A percentile compares a stretch with the other conserved stretches of the same genome.
phyloP scores from a whole-genome alignment of 2,888 invertebrate genomes.

The Antheraea assamensis region DNA sequence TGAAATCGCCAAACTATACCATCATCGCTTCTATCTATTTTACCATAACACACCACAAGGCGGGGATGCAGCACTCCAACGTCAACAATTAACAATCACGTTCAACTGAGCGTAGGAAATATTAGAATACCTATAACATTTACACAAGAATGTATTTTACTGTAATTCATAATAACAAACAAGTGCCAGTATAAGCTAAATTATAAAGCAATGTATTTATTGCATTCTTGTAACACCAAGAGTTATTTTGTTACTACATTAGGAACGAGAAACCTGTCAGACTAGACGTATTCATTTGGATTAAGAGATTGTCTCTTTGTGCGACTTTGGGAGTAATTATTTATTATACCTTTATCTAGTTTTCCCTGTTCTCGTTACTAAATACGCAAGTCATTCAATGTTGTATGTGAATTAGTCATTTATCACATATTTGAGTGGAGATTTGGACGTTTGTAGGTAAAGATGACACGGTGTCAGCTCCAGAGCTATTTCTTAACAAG shows the following conservation, averaged over 20 bases:
- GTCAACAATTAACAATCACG: no score
- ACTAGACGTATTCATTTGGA: constrained; percentile 7
- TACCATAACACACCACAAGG: no score
- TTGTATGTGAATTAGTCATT: background rate
- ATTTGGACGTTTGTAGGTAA: background rate
- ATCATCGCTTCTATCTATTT: no score
- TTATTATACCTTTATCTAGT: background rate
- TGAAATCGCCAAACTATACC: no score
- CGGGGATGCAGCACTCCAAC: no score
- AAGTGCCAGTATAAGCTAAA: no score
- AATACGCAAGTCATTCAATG: background rate
- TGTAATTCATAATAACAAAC: no score
- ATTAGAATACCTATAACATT: no score
- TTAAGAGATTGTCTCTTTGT: constrained; percentile 12
- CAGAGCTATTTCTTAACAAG: no score
- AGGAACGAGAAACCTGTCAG: background rate
- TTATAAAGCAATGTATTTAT: background rate
- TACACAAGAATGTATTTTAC: no score
- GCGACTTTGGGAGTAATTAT: constrained; percentile 9
- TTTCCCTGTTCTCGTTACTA: background rate
- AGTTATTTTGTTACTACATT: background rate
- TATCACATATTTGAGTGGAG: background rate
- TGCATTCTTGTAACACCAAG: background rate
- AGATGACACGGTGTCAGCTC: background rate
- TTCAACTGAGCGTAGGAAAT: no score